phyloP scores from a whole-genome alignment of 2,113 vertebrate genomes.

The Ptilorrhoa leucosticta region DNA sequence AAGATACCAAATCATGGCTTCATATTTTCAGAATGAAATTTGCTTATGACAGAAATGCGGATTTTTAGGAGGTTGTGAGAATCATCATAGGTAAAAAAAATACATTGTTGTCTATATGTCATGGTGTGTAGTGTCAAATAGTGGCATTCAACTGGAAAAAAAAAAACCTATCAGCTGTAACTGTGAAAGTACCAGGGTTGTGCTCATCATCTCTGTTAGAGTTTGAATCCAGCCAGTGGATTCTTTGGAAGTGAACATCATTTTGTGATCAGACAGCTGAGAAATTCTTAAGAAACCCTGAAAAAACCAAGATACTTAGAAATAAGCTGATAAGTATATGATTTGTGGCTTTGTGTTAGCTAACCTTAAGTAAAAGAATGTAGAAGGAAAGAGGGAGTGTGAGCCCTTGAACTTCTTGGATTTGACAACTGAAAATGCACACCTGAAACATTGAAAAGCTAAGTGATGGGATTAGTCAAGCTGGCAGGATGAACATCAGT shows the following conservation, averaged over 20 bases:
- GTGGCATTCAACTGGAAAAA: not conserved
- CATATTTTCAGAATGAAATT: not conserved
- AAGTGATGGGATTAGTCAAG: not conserved
- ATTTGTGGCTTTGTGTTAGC: not conserved
- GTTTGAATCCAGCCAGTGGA: not conserved
- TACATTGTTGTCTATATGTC: not conserved
- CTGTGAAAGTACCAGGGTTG: not conserved
- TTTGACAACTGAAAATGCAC: not conserved
- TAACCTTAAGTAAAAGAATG: not conserved
- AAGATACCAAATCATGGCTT: not conserved
- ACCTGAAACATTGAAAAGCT: not conserved
- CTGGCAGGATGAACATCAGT: not conserved
- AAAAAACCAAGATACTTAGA: not conserved
- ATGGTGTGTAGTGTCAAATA: not conserved
- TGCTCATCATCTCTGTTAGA: not conserved
- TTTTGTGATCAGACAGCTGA: not conserved
- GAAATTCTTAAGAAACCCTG: not conserved
- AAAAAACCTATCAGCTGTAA: not conserved
- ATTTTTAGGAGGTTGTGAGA: not conserved
- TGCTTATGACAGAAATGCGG: not conserved
- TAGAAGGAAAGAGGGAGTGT: not conserved
- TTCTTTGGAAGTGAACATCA: accelerated
- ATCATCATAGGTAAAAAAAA: not conserved
- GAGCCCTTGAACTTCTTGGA: not conserved
- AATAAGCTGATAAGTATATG: not conserved